These are phyloP conservation scores for Corticium candelabrum DNA, from an alignment of 37 sponge, comb jelly and placozoan species.

Conservation along the genomic window DNA sequence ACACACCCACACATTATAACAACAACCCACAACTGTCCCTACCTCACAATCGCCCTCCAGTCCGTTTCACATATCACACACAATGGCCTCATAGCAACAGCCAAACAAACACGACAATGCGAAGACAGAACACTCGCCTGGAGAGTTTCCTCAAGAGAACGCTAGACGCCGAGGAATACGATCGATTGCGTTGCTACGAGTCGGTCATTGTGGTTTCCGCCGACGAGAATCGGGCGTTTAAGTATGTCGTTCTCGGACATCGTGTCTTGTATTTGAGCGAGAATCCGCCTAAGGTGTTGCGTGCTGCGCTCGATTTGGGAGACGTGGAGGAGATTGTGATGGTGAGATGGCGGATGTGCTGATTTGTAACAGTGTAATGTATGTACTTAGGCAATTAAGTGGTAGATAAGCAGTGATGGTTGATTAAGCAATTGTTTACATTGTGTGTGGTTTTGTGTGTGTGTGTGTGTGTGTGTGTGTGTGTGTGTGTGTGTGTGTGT, in stretches of 20 bases:
- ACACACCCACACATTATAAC: no score
- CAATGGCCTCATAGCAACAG: no score
- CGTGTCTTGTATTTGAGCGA: background rate
- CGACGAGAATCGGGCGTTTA: background rate
- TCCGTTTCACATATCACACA: no score
- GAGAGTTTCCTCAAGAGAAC: background rate
- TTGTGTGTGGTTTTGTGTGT: no score
- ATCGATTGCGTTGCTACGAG: slow-evolving; percentile 1
- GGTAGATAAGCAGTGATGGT: no score
- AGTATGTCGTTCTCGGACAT: background rate
- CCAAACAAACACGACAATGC: background rate
- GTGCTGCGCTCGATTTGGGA: background rate
- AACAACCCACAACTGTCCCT: no score
- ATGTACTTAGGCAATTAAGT: no score
- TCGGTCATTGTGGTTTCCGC: background rate
- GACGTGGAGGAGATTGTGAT: background rate
- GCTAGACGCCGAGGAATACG: background rate
- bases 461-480: no score
- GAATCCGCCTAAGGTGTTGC: background rate
- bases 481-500: no score
- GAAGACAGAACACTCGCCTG: background rate
- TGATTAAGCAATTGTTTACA: no score
- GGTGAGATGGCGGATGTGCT: background rate
- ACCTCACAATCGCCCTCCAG: no score
- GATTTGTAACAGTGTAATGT: no score